Evolutionary conservation across 2,113 vertebrate genomes (phyloP).

Genomic region (Pseudonaja textilis): DNA sequence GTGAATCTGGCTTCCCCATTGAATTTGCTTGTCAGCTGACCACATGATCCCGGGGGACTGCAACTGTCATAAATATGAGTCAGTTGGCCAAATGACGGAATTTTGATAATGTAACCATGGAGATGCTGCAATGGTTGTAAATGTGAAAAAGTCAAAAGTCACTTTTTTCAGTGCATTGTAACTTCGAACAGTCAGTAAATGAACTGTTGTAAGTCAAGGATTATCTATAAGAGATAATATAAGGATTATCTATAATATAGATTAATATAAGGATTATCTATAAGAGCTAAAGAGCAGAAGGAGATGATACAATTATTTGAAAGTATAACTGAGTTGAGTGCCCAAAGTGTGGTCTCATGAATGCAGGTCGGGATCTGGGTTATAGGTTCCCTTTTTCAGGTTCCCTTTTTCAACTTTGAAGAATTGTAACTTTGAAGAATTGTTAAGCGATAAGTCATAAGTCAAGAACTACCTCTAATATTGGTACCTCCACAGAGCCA

Average conservation of each 20-base stretch:
- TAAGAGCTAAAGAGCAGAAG: background rate
- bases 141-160: background rate
- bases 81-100: background rate
- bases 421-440: background rate
- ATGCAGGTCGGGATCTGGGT: background rate
- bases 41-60: background rate
- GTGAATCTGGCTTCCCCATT: too few species aligned
- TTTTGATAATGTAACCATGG: background rate
- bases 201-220: too few species aligned
- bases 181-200: too few species aligned
- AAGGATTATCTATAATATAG: too few species aligned
- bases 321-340: background rate
- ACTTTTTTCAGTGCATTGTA: too few species aligned
- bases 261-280: too few species aligned
- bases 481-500: background rate
- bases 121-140: background rate
- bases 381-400: background rate
- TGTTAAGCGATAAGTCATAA: background rate
- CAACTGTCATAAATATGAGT: background rate
- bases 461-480: background rate
- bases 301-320: background rate
- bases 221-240: too few species aligned
- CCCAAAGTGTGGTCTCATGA: background rate
- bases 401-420: background rate
- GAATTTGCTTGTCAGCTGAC: background rate